Conservation (phyloP, 35 echinoderm and acorn worm species). For the Eucidaris tribuloides region DNA sequence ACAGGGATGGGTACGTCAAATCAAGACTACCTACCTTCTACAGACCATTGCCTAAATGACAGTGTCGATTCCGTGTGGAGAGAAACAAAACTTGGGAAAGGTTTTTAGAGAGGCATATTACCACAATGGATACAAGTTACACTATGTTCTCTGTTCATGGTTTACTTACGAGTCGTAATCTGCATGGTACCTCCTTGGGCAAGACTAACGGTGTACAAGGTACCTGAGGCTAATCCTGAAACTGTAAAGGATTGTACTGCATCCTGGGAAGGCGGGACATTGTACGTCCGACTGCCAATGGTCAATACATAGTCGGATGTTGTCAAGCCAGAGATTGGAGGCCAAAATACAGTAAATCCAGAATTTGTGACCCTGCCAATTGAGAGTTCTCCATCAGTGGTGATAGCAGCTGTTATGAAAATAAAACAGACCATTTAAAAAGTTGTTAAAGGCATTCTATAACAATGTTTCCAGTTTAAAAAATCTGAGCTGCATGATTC, state of each 20-base stretch:
- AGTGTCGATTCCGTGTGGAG: too few relatives aligned
- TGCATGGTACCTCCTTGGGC: neutral
- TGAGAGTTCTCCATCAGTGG: neutral
- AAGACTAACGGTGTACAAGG: neutral
- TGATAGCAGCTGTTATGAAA: neutral
- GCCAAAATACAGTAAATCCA: slow-evolving; percentile 27
- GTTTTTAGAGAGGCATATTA: too few relatives aligned
- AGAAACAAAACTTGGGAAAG: too few relatives aligned
- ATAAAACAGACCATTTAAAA: neutral
- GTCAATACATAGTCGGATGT: neutral
- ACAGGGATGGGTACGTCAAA: too few relatives aligned
- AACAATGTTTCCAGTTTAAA: too few relatives aligned
- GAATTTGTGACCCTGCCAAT: slow-evolving; percentile 19
- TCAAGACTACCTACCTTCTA: too few relatives aligned
- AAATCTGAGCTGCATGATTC: too few relatives aligned
- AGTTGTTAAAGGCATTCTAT: neutral
- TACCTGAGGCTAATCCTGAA: neutral
- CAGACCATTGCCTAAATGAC: too few relatives aligned
- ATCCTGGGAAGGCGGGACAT: neutral
- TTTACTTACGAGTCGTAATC: neutral
- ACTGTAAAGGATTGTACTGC: neutral
- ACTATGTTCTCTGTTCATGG: neutral
- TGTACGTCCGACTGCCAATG: neutral
- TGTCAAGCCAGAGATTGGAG: neutral
- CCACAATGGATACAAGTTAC: too few relatives aligned